Evolutionary conservation across 2,797 vertebrate species (phyloP).

Genomic region (Neosilurus hyrtlii): DNA sequence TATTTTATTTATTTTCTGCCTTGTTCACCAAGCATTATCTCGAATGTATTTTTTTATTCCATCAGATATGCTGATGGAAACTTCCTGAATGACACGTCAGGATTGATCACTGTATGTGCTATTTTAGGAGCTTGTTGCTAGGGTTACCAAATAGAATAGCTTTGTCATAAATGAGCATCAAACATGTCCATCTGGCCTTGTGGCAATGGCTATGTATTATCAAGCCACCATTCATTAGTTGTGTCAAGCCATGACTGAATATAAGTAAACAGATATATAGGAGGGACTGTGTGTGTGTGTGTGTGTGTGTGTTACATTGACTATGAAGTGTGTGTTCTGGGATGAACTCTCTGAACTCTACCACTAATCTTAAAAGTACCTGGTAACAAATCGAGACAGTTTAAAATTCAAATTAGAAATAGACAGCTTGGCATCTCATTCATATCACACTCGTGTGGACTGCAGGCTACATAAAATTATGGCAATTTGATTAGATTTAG

Average conservation of each 20-base stretch:
- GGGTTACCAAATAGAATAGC: slow-evolving; percentile 29
- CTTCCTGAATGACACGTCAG: slow-evolving; percentile 11
- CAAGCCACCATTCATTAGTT: slow-evolving; percentile 16
- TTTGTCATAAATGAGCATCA: slow-evolving; percentile 46
- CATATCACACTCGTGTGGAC: neutral
- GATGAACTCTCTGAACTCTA: slow-evolving; percentile 26
- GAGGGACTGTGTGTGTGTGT: neutral
- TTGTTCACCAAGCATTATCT: neutral
- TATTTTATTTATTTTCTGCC: neutral
- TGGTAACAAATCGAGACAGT: neutral
- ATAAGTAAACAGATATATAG: neutral
- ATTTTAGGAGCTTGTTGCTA: slow-evolving; percentile 38
- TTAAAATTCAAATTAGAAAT: neutral
- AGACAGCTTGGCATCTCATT: neutral
- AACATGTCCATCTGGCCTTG: slow-evolving; percentile 19
- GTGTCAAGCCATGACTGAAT: neutral
- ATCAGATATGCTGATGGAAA: neutral
- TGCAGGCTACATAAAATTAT: slow-evolving; percentile 3
- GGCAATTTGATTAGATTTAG: neutral
- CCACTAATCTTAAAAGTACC: slow-evolving; percentile 1
- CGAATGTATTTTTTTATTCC: neutral
- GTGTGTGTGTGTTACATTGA: neutral
- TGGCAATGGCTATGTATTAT: slow-evolving; percentile 19
- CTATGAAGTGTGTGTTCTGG: slow-evolving; percentile 31
- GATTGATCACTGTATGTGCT: slow-evolving; percentile 30